Conservation (phyloP, 1,140 invertebrate species). For the Stegodyphus mimosarum region DNA sequence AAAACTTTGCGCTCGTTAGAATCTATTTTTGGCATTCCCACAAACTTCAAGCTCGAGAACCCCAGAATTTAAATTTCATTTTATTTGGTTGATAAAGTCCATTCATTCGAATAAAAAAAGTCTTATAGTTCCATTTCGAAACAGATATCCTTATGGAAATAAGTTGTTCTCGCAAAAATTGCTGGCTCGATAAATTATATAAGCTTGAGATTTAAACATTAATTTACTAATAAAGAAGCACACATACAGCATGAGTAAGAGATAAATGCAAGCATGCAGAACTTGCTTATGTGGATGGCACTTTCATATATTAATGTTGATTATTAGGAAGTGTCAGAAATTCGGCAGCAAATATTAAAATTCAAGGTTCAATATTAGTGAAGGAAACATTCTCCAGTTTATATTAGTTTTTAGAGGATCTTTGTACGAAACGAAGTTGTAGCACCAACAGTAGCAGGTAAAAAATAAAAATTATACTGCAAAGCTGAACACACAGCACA, state of each 20-base stretch:
- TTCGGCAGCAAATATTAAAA: neutral
- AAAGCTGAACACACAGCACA: constrained; percentile 58
- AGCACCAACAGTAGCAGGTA: constrained; percentile 42
- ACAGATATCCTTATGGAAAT: neutral
- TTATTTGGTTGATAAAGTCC: neutral
- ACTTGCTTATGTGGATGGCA: neutral
- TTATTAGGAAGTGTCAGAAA: neutral
- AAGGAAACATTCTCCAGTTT: constrained; percentile 1
- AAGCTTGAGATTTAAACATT: neutral
- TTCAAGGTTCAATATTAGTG: neutral
- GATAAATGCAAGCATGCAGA: neutral
- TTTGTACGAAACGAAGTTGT: constrained; percentile 27
- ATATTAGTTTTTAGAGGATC: constrained; percentile 14
- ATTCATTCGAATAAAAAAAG: neutral
- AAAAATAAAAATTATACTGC: constrained; percentile 41
- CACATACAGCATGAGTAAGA: neutral
- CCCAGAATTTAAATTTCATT: neutral
- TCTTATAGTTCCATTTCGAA: neutral
- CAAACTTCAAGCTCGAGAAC: neutral
- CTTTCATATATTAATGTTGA: neutral
- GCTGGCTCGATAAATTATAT: neutral
- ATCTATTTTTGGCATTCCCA: neutral
- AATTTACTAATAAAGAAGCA: no score
- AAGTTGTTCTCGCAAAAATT: neutral
- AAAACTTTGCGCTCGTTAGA: no score